phyloP scores from a whole-genome alignment of 2,888 invertebrate species.

The Sminthurides aquaticus region DNA sequence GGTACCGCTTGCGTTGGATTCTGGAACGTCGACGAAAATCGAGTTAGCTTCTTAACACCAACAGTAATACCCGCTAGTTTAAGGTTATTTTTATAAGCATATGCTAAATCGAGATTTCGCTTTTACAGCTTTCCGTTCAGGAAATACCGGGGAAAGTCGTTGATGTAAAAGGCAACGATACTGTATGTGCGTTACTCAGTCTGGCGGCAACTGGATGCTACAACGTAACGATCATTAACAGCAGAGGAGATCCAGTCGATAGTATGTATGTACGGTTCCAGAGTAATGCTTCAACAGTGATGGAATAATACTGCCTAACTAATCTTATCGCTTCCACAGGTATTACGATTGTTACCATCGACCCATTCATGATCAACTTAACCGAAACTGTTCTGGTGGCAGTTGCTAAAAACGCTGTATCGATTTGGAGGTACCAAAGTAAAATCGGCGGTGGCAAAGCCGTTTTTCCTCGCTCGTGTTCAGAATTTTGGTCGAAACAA shows the following conservation, averaged over 20 bases:
- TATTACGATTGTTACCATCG: conserved; percentile 21
- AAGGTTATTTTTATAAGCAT: too few species aligned
- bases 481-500: conserved; percentile 52
- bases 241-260: conserved; percentile 11
- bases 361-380: conserved; percentile 28
- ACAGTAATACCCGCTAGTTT: too few species aligned
- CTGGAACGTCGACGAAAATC: conserved; percentile 37
- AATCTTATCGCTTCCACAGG: conserved; percentile 5
- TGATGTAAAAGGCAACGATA: conserved; percentile 38
- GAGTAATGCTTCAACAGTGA: background rate
- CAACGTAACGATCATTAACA: conserved; percentile 12
- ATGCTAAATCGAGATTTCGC: too few species aligned
- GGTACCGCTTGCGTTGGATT: conserved; percentile 37
- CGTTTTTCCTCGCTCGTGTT: conserved; percentile 8
- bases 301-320: too few species aligned
- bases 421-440: conserved; percentile 27
- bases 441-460: conserved; percentile 28
- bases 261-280: background rate
- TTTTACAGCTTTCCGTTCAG: conserved; percentile 35
- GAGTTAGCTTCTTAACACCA: too few species aligned
- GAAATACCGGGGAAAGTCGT: conserved; percentile 38
- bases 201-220: conserved; percentile 13
- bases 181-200: conserved; percentile 30
- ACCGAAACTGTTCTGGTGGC: conserved; percentile 24
- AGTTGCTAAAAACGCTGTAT: conserved; percentile 26